These are phyloP conservation scores for Cabera pusaria DNA, from an alignment of 2,888 invertebrate genomes.

Conservation along the genomic window DNA sequence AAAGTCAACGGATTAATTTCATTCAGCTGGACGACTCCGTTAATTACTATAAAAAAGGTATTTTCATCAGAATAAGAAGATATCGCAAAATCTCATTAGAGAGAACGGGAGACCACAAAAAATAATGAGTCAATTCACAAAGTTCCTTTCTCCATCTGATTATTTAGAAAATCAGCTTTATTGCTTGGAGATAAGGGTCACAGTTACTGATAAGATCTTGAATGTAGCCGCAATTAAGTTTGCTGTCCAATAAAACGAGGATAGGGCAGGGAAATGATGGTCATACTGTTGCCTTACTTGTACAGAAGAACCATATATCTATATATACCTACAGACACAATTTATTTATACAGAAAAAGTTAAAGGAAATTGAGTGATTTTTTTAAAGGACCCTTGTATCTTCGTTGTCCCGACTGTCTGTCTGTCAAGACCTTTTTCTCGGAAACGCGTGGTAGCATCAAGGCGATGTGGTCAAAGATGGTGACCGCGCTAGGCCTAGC, in stretches of 20 bases:
- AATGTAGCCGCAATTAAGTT: conserved; percentile 24
- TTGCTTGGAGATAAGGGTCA: conserved; percentile 3
- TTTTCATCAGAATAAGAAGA: conserved; percentile 45
- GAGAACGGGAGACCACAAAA: conserved; percentile 56
- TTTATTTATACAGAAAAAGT: too few relatives aligned
- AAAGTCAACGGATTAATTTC: too few relatives aligned
- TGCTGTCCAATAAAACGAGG: conserved; percentile 33
- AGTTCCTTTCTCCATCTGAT: conserved; percentile 10
- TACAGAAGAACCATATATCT: too few relatives aligned
- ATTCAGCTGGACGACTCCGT: too few relatives aligned
- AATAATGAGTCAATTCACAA: conserved; percentile 56
- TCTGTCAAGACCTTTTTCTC: too few relatives aligned
- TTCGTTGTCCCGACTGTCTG: too few relatives aligned
- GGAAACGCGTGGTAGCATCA: too few relatives aligned
- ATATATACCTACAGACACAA: too few relatives aligned
- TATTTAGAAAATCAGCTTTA: conserved; percentile 21
- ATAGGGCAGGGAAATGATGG: conserved; percentile 19
- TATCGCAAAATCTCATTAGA: conserved; percentile 65
- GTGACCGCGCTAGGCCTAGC: too few relatives aligned
- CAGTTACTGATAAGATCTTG: conserved; percentile 9
- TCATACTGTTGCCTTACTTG: conserved; percentile 17
- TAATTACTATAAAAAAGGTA: conserved; percentile 50
- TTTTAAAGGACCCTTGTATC: too few relatives aligned
- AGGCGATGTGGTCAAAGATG: too few relatives aligned
- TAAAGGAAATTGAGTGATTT: too few relatives aligned